Conservation (phyloP, 2,888 invertebrate genomes). For the Sisyra terminalis region DNA sequence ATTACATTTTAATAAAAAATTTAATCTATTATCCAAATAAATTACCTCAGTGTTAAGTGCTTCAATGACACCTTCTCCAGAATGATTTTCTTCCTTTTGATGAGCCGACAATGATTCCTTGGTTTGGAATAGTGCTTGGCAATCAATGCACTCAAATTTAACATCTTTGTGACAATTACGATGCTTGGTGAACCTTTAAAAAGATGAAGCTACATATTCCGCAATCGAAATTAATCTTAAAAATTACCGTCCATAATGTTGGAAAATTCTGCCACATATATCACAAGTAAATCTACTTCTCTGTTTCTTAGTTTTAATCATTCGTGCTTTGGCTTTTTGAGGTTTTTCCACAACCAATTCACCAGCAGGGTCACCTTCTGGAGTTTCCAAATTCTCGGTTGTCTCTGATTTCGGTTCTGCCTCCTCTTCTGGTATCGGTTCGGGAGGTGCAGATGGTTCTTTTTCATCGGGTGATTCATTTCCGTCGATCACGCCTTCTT, state of each 20-base stretch:
- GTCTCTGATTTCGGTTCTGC: conserved; percentile 27
- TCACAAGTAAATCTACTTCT: conserved; percentile 30
- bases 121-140: conserved; percentile 30
- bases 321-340: conserved; percentile 20
- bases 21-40: conserved; percentile 2
- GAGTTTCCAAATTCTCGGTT: conserved; percentile 48
- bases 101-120: conserved; percentile 36
- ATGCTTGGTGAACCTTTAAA: conserved; percentile 23
- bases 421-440: conserved; percentile 7
- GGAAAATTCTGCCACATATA: conserved; percentile 32
- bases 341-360: conserved; percentile 41
- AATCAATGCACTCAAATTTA: conserved; percentile 38
- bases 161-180: conserved; percentile 42
- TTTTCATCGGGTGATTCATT: conserved; percentile 32
- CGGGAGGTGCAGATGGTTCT: conserved; percentile 15
- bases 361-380: conserved; percentile 38
- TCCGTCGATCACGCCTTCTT: conserved; percentile 52
- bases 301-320: conserved; percentile 11
- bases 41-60: conserved; percentile 20
- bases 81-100: conserved; percentile 35
- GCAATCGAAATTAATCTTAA: conserved; percentile 14
- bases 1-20: too few relatives aligned
- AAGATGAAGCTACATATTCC: conserved; percentile 26
- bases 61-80: conserved; percentile 31
- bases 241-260: conserved; percentile 29